phyloP scores from a whole-genome alignment of 1,140 invertebrate genomes.

The Aphelenchoides besseyi region DNA sequence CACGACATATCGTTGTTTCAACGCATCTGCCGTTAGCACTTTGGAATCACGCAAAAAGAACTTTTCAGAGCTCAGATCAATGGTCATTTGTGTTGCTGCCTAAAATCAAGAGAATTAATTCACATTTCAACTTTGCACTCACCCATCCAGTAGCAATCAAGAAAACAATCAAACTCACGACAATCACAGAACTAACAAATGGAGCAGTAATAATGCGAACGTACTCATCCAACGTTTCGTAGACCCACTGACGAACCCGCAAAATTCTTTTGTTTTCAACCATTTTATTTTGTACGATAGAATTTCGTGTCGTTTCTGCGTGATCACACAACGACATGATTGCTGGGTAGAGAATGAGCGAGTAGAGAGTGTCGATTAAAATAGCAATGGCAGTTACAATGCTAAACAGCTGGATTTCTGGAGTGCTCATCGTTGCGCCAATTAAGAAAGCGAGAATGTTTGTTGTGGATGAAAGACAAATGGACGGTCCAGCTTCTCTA shows the following conservation, averaged over 20 bases:
- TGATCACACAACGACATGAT: slow-evolving; percentile 22
- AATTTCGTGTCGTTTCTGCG: slow-evolving; percentile 18
- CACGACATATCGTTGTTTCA: slow-evolving; percentile 9
- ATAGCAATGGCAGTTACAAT: slow-evolving; percentile 38
- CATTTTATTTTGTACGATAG: too few relatives aligned
- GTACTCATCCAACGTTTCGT: slow-evolving; percentile 15
- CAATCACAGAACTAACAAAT: slow-evolving; percentile 7
- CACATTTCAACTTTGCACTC: slow-evolving; percentile 1
- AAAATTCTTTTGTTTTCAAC: background rate
- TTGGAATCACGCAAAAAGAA: slow-evolving; percentile 24
- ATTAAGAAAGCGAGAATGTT: slow-evolving; percentile 51
- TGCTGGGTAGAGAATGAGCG: slow-evolving; percentile 24
- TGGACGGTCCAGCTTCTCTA: slow-evolving; percentile 44
- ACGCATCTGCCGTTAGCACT: slow-evolving; percentile 5
- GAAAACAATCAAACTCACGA: background rate
- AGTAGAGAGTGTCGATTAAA: slow-evolving; percentile 23
- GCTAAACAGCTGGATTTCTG: slow-evolving; percentile 44
- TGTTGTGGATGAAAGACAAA: slow-evolving; percentile 41
- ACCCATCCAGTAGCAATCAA: slow-evolving; percentile 1
- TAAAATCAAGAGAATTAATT: slow-evolving; percentile 11
- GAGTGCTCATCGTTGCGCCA: slow-evolving; percentile 41
- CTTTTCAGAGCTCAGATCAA: slow-evolving; percentile 22
- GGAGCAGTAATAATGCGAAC: slow-evolving; percentile 2
- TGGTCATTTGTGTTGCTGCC: slow-evolving; percentile 14
- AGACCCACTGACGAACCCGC: background rate